phyloP scores from a whole-genome alignment of 2,797 vertebrate species.

The Esox lucius region DNA sequence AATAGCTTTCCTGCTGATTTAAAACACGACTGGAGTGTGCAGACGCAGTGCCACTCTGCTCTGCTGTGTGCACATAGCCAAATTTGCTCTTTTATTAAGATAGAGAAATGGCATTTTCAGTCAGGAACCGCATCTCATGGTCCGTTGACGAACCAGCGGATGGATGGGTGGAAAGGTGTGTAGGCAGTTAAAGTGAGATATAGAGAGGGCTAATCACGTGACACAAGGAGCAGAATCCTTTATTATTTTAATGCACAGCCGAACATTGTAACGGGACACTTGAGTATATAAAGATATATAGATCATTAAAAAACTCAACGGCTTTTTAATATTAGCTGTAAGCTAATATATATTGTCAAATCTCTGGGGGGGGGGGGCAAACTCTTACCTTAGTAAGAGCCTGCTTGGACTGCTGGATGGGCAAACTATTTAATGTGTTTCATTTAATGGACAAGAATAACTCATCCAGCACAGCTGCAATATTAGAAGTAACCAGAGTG shows the following conservation, averaged over 20 bases:
- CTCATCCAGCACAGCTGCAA: not conserved
- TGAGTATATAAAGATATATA: not conserved
- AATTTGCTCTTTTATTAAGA: conserved; percentile 51
- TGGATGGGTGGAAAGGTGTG: not conserved
- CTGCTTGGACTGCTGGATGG: not conserved
- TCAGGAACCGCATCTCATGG: conserved; percentile 2
- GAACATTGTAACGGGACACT: conserved; percentile 30
- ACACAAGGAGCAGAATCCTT: conserved; percentile 35
- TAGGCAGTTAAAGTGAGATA: conserved; percentile 9
- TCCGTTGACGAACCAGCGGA: not conserved
- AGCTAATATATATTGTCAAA: not conserved
- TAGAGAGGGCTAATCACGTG: conserved; percentile 46
- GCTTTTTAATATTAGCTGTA: no score
- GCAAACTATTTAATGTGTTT: not conserved
- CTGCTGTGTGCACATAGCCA: conserved; percentile 51
- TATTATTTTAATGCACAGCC: conserved; percentile 50
- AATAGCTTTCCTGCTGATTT: conserved; percentile 77
- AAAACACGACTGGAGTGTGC: conserved; percentile 70
- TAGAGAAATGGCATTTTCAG: conserved; percentile 1
- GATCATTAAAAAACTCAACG: no score
- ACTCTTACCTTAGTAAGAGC: not conserved
- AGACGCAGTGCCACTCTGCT: conserved; percentile 59
- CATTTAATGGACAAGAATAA: not conserved
- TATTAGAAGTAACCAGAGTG: not conserved
- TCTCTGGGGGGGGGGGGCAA: no score